Evolutionary conservation across 2,888 invertebrate genomes (phyloP), one percentile per base, ranked within the genome.

Genomic region (Parochlus steinenii): DNA sequence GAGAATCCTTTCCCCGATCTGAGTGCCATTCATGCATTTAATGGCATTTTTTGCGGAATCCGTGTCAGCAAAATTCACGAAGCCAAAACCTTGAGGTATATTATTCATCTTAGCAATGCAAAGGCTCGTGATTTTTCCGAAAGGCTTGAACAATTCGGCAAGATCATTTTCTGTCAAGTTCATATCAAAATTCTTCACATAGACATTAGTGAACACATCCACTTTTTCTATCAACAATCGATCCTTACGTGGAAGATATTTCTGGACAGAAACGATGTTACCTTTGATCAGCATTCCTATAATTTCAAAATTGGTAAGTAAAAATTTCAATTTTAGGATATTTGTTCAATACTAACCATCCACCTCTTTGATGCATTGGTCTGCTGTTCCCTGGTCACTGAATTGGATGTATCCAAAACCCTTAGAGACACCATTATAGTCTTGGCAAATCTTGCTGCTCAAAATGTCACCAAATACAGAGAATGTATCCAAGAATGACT

Each of bases 331-430:
- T 5, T n/a, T 22, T 6, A 25, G 5, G 25, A n/a, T n/a, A n/a
- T 28, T 16, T 17, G 7, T 8, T 18, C 5, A 25, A 4, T 20
- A 2, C 3, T 33, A 14, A 26, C 71, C 71, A 62, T 99, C 98
- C 40, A 98, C 97, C 63, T 93, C 97, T 49, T 92, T 89, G 55
- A 99, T 99, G 37, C 97, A 95, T 54, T 82, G 89, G 53, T 85
- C 86, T 17, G 95, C 95, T 17, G 93, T 89, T 65, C 95, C 93
- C 61, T 95, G 93, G 35, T 93, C 93, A 66, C 95, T 95, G 64
- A 95, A 97, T 62, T 97, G 95, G 17, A 97, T 95, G 64, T 97
- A 97, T 31, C 95, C 95, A 61, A 95, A 97, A 35, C 95, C 95
- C 58, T 93, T 92, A 32, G 92, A 93, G 42, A 74, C 74, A 35